Conservation (phyloP, 2,113 vertebrate genomes). For the Myotis yumanensis region DNA sequence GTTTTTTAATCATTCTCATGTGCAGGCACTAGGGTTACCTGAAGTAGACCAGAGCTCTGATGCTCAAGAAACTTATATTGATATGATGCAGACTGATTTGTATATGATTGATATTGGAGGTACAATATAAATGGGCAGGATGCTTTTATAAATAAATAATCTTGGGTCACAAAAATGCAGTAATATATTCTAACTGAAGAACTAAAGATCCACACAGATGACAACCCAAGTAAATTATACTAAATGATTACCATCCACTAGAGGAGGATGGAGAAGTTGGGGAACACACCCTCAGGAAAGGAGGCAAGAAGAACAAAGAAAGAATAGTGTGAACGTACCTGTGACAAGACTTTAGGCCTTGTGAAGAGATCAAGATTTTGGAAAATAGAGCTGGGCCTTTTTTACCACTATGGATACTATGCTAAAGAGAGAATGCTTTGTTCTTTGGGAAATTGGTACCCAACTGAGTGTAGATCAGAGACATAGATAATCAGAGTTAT, state of each 20-base stretch:
- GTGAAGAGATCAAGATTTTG: background rate
- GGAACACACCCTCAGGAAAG: background rate
- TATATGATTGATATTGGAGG: background rate
- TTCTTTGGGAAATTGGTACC: background rate
- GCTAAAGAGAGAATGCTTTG: background rate
- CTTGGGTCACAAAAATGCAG: background rate
- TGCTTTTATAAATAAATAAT: constrained; percentile 34
- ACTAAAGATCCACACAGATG: background rate
- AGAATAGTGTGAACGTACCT: background rate
- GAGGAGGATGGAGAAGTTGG: background rate
- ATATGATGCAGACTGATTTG: background rate
- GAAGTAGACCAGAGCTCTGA: background rate
- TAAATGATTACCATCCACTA: background rate
- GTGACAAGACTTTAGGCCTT: background rate
- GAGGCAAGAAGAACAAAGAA: background rate
- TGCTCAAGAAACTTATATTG: background rate
- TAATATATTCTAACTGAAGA: background rate
- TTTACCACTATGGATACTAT: background rate
- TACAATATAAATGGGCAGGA: background rate
- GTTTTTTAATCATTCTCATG: background rate
- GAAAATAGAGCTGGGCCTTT: background rate
- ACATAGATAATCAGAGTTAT: background rate
- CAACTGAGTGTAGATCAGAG: background rate
- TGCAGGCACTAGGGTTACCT: background rate
- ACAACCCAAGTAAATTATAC: background rate